Conservation (phyloP, 2,888 invertebrate genomes). For the Clivina fossor region DNA sequence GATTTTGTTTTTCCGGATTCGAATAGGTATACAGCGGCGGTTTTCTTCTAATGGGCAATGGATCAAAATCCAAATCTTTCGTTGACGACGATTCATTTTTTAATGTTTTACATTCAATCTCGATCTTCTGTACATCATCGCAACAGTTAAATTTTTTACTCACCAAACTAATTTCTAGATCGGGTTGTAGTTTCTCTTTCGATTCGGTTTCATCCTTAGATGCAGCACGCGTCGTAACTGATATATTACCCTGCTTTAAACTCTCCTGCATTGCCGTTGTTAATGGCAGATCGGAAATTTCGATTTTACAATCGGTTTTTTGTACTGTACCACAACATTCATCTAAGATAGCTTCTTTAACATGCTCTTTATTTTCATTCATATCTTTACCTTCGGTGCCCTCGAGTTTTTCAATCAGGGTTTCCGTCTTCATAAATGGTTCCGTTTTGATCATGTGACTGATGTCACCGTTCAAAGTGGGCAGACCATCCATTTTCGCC, state of each 20-base stretch:
- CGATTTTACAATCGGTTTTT: constrained; percentile 37
- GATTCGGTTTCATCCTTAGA: constrained; percentile 7
- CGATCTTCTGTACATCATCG: constrained; percentile 13
- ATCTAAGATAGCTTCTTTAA: constrained; percentile 44
- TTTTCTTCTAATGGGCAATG: constrained; percentile 70
- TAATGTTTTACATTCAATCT: constrained; percentile 9
- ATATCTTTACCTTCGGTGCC: constrained; percentile 43
- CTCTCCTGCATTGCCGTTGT: constrained; percentile 49
- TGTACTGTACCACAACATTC: constrained; percentile 48
- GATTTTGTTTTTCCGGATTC: constrained; percentile 65
- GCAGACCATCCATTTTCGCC: constrained; percentile 66
- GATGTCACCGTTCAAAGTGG: constrained; percentile 53
- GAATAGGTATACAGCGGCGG: constrained; percentile 79
- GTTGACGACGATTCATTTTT: constrained; percentile 40
- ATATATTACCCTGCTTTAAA: constrained; percentile 44
- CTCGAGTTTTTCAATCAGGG: constrained; percentile 33
- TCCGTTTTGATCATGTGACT: constrained; percentile 27
- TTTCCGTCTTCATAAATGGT: constrained; percentile 32
- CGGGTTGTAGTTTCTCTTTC: constrained; percentile 23
- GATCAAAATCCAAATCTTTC: constrained; percentile 57
- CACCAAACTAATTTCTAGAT: constrained; percentile 28
- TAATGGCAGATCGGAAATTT: constrained; percentile 36
- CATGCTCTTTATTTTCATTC: constrained; percentile 47
- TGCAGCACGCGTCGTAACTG: constrained; percentile 8
- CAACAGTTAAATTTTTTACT: constrained; percentile 14